Evolutionary conservation across 2,888 invertebrate genomes (phyloP), one percentile per base, ranked within the genome.

Genomic region (Andrena camellia): DNA sequence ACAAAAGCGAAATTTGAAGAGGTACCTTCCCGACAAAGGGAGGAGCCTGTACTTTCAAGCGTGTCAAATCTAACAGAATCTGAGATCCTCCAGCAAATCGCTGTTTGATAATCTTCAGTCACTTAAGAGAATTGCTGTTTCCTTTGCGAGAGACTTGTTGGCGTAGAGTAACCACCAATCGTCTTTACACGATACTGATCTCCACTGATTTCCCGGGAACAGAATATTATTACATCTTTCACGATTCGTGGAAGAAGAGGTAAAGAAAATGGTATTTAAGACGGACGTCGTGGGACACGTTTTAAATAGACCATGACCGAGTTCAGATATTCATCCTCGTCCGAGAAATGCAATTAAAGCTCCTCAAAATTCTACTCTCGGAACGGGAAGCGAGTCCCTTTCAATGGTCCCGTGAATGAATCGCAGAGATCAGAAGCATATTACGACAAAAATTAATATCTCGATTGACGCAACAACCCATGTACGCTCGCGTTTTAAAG

Each of bases 241-340:
- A 23, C 17, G 26, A 17, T 23, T 35, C 33, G 20, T 10, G 50
- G 33, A 62, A 35, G 17, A 42, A 26, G 50, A 29, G n/a, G 26
- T 8, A 35, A 35, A 35, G 31, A 48, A 67, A 54, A 54, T 17
- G 31, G 50, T 67, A 78, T 78, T 67, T 66, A 67, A 42, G 4
- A 60, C 57, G 42, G 7, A 64, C 48, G 17, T 29, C 35, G 29
- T 52, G 66, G 54, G 42, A 52, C 66, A 68, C 23, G 52, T 63
- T 26, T 82, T 83, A 78, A 72, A 74, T 48, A 67, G 70, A 59
- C 52, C 62, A 33, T 70, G 77, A 74, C 50, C 78, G 66, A 73
- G n/a, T 48, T 73, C 64, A 7, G 20, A 50, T 64, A 71, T 77
- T 77, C 33, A 31, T 77, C 31, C 50, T 1, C 52, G 1, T 31